Base-by-base conservation (phyloP, 1,140 invertebrate species). In the Rhopalosiphum padi region DNA sequence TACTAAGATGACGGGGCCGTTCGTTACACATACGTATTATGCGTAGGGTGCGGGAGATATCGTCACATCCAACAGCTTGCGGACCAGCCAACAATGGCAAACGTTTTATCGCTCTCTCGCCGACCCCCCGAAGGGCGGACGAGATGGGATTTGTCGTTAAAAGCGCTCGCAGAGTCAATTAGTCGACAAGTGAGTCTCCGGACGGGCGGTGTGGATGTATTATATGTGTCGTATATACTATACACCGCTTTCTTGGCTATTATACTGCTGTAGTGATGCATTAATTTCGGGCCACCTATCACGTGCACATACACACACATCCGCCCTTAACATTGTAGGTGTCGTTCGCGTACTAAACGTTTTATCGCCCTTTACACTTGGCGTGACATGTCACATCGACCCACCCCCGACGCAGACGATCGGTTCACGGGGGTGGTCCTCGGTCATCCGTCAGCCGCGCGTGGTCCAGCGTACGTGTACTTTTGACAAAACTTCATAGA, bases 271-370 rank as follows among this genome's bases (percentile, higher is more conserved):
- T 88, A 18, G 41, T 41, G 86, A 48, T 48, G 86, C 86, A 88
- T 88, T 88, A 88, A 88, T 88, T 88, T 88, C 86, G 15, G 30
- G 86, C 41, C 86, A 88, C 86, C 77, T 83, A 83, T 83, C 77
- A 37, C 22, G n/a, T 48, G 25, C 86, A 30, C 11, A 68, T n/a
- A 68, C 11, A 41, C 25, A 41, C 83, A 41, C 41, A 86, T 11
- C 35, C 83, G 5, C 22, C 37, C 83, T 11, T 23, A 85, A n/a
- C 30, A 5, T 46, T 86, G 23, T 43, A 86, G 37, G 77, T 23
- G 35, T 23, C n/a, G 5, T 35, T 37, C 77, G 35, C 23, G 11
- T 21, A 23, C 35, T 43, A 41, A 86, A 46, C 83, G 11, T 86
- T 86, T 86, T 86, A 86, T 86, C 83, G 37, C 41, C 25, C 41